A percentile compares a stretch with the other conserved stretches of the same genome.
Evolutionary conservation across 2,888 invertebrate species (phyloP).

Genomic region (Leptogaster cylindrica): DNA sequence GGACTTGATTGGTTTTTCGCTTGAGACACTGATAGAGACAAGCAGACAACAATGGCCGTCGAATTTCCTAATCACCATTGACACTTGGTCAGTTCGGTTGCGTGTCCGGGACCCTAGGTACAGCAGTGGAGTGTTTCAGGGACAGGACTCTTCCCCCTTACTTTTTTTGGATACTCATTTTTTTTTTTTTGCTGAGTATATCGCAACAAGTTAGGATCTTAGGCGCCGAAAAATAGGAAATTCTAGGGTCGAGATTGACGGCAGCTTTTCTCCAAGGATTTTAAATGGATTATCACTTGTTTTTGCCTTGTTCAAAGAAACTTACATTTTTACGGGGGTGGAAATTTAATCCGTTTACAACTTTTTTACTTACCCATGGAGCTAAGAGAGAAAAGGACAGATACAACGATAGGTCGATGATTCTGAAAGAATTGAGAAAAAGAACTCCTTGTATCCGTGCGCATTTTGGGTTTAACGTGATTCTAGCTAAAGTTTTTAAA

Average conservation of each 20-base stretch:
- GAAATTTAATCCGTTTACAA: too few species aligned
- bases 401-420: too few species aligned
- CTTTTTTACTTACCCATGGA: not conserved
- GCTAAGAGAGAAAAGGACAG: not conserved
- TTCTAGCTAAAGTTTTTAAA: too few species aligned
- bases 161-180: too few species aligned
- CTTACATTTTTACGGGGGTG: too few species aligned
- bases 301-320: not conserved
- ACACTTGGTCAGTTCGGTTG: not conserved
- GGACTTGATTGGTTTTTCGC: not conserved
- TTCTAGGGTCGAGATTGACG: not conserved
- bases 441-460: too few species aligned
- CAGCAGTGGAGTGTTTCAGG: not conserved
- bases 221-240: not conserved
- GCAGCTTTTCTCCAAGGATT: not conserved
- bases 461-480: too few species aligned
- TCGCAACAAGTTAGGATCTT: not conserved
- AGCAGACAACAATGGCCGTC: not conserved
- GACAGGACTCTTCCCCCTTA: not conserved
- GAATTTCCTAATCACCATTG: not conserved
- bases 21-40: not conserved
- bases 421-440: too few species aligned
- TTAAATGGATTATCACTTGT: not conserved
- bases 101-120: not conserved
- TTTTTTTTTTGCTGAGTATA: too few species aligned